These are phyloP conservation scores for Xylota segnis DNA, from an alignment of 2,888 invertebrate species.

Conservation along the genomic window DNA sequence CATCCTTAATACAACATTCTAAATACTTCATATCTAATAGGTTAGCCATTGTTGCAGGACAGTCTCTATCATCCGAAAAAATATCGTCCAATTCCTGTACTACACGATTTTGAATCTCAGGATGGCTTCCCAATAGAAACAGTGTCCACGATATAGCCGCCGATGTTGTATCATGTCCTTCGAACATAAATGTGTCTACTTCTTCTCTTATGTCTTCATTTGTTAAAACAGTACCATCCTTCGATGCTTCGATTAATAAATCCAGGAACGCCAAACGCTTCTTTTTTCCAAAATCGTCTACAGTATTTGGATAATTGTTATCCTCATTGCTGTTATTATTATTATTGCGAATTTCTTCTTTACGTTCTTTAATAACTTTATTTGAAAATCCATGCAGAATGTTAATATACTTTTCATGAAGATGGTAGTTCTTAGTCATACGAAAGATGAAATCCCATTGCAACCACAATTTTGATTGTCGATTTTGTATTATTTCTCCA, in stretches of 20 bases:
- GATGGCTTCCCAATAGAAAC: conserved; percentile 83
- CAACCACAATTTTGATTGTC: conserved; percentile 87
- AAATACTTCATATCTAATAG: conserved; percentile 88
- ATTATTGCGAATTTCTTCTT: conserved; percentile 81
- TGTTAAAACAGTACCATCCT: conserved; percentile 84
- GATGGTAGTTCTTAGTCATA: conserved; percentile 85
- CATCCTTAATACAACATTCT: conserved; percentile 89
- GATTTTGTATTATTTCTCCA: conserved; percentile 85
- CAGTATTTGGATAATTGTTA: conserved; percentile 79
- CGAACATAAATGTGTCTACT: conserved; percentile 89
- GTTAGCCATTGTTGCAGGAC: conserved; percentile 86
- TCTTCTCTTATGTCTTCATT: conserved; percentile 86
- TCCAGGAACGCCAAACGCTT: conserved; percentile 87
- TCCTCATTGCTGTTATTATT: conserved; percentile 78
- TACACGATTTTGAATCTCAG: conserved; percentile 84
- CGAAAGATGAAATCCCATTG: conserved; percentile 87
- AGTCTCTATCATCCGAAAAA: conserved; percentile 84
- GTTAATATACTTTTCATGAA: conserved; percentile 85
- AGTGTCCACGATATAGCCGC: conserved; percentile 85
- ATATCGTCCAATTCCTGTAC: conserved; percentile 85
- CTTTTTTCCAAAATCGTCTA: conserved; percentile 84
- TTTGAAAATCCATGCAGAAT: conserved; percentile 85
- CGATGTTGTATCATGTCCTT: conserved; percentile 85
- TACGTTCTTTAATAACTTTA: conserved; percentile 85
- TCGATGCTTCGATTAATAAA: conserved; percentile 86